A percentile compares a stretch with the other conserved stretches of the same genome.
phyloP scores from a whole-genome alignment of 2,888 invertebrate species.

The Drosophila infuscata region DNA sequence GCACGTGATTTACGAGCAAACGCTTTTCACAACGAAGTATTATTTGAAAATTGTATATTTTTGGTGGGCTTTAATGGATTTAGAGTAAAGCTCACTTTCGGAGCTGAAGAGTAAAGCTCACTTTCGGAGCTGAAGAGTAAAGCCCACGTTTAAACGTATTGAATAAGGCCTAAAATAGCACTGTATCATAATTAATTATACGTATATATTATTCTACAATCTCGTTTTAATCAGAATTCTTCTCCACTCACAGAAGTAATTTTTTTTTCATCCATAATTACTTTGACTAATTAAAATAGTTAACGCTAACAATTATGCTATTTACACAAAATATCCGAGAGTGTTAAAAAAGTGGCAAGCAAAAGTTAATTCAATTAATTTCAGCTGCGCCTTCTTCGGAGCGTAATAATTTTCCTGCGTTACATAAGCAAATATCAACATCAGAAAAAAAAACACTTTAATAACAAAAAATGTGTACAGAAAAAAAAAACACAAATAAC shows the following conservation, averaged over 20 bases:
- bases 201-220: not conserved
- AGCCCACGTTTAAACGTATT: not conserved
- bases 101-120: not conserved
- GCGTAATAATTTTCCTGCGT: conserved; percentile 48
- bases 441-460: conserved; percentile 3
- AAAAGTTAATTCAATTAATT: conserved; percentile 67
- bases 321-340: not conserved
- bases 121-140: not conserved
- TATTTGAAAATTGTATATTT: conserved; percentile 12
- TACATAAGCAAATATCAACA: conserved; percentile 67
- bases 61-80: conserved; percentile 1
- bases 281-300: not conserved
- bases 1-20: conserved; percentile 66
- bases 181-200: not conserved
- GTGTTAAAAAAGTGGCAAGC: not conserved
- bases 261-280: not conserved
- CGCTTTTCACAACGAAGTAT: conserved; percentile 32
- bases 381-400: conserved; percentile 15
- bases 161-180: not conserved
- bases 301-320: conserved; percentile 3
- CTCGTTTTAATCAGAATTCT: not conserved
- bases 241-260: not conserved
- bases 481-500: conserved; percentile 17
- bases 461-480: conserved; percentile 31
- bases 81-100: conserved; percentile 1